These are phyloP conservation scores for Drosophila azteca DNA, from an alignment of 1,140 invertebrate genomes.

Conservation along the genomic window DNA sequence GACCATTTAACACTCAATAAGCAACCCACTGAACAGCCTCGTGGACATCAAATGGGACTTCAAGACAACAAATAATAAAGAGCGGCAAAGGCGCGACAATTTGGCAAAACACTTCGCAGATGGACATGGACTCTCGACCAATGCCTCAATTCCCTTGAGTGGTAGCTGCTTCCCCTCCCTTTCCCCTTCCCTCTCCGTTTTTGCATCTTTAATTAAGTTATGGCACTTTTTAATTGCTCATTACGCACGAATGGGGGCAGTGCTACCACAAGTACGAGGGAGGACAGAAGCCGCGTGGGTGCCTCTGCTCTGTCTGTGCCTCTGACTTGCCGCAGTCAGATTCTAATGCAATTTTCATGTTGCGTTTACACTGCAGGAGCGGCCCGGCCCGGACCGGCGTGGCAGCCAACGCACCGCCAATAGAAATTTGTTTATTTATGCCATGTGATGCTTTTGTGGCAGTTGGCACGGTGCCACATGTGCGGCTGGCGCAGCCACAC, in stretches of 20 bases:
- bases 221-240: slow-evolving; percentile 67
- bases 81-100: slow-evolving; percentile 18
- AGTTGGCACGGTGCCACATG: slow-evolving; percentile 73
- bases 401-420: slow-evolving; percentile 21
- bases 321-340: slow-evolving; percentile 8
- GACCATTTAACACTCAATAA: slow-evolving; percentile 45
- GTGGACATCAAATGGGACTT: too few species aligned
- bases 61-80: slow-evolving; percentile 2
- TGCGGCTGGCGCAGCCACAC: slow-evolving; percentile 17
- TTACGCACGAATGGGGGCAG: slow-evolving; percentile 27
- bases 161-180: not conserved
- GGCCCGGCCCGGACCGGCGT: not conserved
- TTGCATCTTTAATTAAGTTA: slow-evolving; percentile 66
- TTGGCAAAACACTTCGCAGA: slow-evolving; percentile 9
- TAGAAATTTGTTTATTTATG: slow-evolving; percentile 72
- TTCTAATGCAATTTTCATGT: slow-evolving; percentile 73
- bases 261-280: not conserved
- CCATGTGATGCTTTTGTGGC: slow-evolving; percentile 44
- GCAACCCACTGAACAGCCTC: slow-evolving; percentile 31
- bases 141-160: slow-evolving; percentile 5
- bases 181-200: slow-evolving; percentile 1
- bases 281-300: slow-evolving; percentile 10
- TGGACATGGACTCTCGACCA: slow-evolving; percentile 14
- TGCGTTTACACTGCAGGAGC: slow-evolving; percentile 41
- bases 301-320: not conserved